Evolutionary conservation across 2,797 vertebrate species (phyloP), one percentile per base, ranked within the genome.

Genomic region (Darevskia mixta): DNA sequence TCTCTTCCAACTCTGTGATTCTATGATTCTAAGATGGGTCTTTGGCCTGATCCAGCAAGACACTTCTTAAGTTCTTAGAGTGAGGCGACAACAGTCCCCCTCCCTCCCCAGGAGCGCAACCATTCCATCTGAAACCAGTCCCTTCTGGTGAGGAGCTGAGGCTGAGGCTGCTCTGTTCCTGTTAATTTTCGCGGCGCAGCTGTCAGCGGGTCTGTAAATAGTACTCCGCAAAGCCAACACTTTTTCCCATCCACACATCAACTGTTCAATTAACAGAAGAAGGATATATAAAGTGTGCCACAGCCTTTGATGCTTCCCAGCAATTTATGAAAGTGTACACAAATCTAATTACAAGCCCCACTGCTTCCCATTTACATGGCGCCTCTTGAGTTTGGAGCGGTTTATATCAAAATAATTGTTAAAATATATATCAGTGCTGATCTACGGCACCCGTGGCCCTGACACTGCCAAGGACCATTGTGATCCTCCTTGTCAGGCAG

Each of bases 231-330:
- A 95, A 95, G 95, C 93, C 95, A 95, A 95, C 93, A 93, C 95
- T 95, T 80, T 55, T 64, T 95, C 94, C 96, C 95, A 95, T 96
- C 95, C 96, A 95, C 96, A 96, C 96, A 95, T 96, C 96, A 95
- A 95, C 96, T 94, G 95, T 96, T 97, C 96, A 96, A 96, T 97
- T 97, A 97, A 96, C 95, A 95, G 95, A 96, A 96, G 96, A 96
- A 96, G 94, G 93, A 95, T 96, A 95, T 96, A 95, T 94, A 96
- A 95, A 95, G 94, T 96, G 93, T 92, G 92, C 93, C 93, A 92
- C 93, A 94, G 92, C 93, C 94, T 96, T 95, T 96, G 96, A 96
- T 96, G 95, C 95, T 96, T 95, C 95, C 92, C 93, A 92, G 95
- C 95, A 96, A 96, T 96, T 96, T 96, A 96, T 96, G 95, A 95